Percentiles rank a stretch among this genome's conserved stretches.
Conservation (phyloP, 1,140 invertebrate genomes). For the Drosophila tropicalis region DNA sequence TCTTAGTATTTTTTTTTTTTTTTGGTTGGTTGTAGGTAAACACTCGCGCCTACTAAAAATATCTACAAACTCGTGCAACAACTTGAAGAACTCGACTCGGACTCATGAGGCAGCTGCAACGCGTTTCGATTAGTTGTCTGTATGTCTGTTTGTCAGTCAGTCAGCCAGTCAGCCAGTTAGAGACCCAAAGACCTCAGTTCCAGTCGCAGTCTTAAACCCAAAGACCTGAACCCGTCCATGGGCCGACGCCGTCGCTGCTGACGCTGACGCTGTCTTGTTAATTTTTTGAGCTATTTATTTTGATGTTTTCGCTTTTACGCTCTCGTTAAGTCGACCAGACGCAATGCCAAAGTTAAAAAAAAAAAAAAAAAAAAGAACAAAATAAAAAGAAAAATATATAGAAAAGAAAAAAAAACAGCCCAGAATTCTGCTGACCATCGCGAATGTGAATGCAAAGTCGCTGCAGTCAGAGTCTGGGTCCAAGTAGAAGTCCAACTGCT, state of each 20-base stretch:
- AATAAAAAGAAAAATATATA: conserved; percentile 12
- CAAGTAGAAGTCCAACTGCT: conserved; percentile 3
- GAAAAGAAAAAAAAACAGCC: conserved; percentile 31
- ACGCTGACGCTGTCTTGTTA: conserved; percentile 67
- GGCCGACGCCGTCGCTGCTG: conserved; percentile 32
- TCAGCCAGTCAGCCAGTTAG: conserved; percentile 47
- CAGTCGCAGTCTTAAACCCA: conserved; percentile 5
- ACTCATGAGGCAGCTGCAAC: conserved; percentile 70
- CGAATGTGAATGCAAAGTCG: conserved; percentile 32
- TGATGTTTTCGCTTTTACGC: conserved; percentile 81
- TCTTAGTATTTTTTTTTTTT: not conserved
- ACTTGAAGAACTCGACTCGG: conserved; percentile 61
- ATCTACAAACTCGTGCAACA: conserved; percentile 76
- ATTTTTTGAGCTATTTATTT: conserved; percentile 81
- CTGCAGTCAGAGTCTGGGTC: not conserved
- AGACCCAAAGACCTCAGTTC: conserved; percentile 37
- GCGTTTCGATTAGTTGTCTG: conserved; percentile 77
- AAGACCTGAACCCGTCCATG: conserved; percentile 25
- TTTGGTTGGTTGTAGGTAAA: conserved; percentile 58
- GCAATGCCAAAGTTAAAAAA: conserved; percentile 66
- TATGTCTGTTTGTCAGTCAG: conserved; percentile 46
- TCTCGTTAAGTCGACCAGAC: conserved; percentile 76
- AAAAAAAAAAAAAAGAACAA: conserved; percentile 24
- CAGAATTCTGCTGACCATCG: conserved; percentile 65
- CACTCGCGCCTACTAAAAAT: conserved; percentile 75